Evolutionary conservation across 2,888 invertebrate genomes (phyloP).

Genomic region (Orthosia incerta): DNA sequence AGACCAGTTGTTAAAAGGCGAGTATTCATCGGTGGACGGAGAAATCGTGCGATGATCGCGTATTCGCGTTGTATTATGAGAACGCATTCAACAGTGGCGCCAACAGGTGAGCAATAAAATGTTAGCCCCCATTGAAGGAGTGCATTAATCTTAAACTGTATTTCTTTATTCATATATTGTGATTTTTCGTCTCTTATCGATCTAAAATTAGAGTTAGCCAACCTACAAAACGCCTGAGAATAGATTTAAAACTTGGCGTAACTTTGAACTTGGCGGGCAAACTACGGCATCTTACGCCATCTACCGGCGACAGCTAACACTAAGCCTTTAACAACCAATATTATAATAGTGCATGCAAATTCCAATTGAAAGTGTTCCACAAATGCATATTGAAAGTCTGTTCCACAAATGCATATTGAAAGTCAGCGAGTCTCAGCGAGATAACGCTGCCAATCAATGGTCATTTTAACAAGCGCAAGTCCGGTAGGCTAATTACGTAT

Average conservation of each 20-base stretch:
- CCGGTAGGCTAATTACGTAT: too few species aligned
- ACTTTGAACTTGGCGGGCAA: not conserved
- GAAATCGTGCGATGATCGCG: too few species aligned
- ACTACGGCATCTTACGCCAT: slow-evolving; percentile 33
- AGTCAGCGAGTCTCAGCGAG: slow-evolving; percentile 1
- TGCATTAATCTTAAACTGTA: too few species aligned
- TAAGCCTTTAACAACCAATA: not conserved
- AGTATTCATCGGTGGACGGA: too few species aligned
- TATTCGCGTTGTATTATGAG: too few species aligned
- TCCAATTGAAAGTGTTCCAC: slow-evolving; percentile 19
- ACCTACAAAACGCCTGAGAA: not conserved
- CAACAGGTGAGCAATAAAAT: too few species aligned
- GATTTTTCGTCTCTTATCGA: not conserved
- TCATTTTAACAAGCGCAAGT: slow-evolving; percentile 31
- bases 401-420: too few species aligned
- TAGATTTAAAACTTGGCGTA: slow-evolving; percentile 3
- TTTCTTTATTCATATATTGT: too few species aligned
- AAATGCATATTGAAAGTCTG: slow-evolving; percentile 7
- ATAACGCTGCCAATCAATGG: slow-evolving; percentile 21
- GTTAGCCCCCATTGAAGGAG: too few species aligned
- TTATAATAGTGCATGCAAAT: slow-evolving; percentile 12
- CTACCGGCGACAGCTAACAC: slow-evolving; percentile 8
- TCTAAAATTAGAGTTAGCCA: not conserved
- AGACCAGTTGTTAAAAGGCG: too few species aligned
- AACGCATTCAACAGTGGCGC: too few species aligned